Evolutionary conservation across 2,113 vertebrate species (phyloP).

Genomic region (Eulemur macaco): DNA sequence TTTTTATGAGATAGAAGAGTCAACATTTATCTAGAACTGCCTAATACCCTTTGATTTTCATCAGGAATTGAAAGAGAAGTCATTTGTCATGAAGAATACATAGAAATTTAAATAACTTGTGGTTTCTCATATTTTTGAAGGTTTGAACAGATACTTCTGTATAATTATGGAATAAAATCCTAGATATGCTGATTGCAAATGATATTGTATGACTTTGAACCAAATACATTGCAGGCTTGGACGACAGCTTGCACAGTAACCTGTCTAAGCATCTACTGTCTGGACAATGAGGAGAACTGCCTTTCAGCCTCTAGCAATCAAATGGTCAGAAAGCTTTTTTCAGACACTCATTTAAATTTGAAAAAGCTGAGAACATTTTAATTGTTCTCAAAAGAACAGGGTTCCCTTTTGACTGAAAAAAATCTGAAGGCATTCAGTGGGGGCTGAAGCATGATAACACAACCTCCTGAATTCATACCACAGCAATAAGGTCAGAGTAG

Average conservation of each 20-base stretch:
- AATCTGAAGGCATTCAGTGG: not conserved
- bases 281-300: not conserved
- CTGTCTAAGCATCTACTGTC: not conserved
- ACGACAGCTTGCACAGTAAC: not conserved
- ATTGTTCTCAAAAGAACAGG: conserved; percentile 7
- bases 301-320: not conserved
- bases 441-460: not conserved
- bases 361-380: not conserved
- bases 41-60: conserved; percentile 8
- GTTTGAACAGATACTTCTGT: not conserved
- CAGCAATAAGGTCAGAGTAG: not conserved
- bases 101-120: conserved; percentile 34
- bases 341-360: conserved; percentile 7
- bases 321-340: not conserved
- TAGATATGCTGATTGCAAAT: not conserved
- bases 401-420: not conserved
- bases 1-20: conserved; percentile 31
- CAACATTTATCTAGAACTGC: conserved; percentile 1
- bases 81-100: not conserved
- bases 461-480: no score
- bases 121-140: not conserved
- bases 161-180: not conserved
- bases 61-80: not conserved
- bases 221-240: not conserved
- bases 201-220: not conserved